Evolutionary conservation across 1,140 invertebrate species (phyloP), one percentile per base, ranked within the genome.

Genomic region (Drosophila melanica): DNA sequence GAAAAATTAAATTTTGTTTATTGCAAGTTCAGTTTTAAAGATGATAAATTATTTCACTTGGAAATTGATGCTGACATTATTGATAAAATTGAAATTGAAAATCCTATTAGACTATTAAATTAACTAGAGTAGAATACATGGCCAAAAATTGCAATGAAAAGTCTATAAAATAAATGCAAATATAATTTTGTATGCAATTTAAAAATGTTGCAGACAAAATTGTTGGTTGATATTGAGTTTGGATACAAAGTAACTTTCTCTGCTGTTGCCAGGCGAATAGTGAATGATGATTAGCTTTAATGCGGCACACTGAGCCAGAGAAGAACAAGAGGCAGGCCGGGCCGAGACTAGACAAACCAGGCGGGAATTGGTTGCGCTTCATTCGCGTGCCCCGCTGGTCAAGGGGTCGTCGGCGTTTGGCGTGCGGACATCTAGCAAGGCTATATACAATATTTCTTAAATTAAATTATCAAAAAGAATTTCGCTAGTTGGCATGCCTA

Each of bases 401-500:
- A 86, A 81, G 82, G 79, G 81, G 81, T 85, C 70, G 50, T 42
- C 79, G 79, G 58, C 60, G 71, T 76, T 80, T 79, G 58, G 58
- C 71, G 33, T 39, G 51, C 33, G 48, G 80, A 67, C 78, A 57
- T 37, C 42, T 66, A 5, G 54, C 55, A 47, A 53, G 69, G 63
- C 67, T 77, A 79, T 77, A 89, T 65, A 82, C 82, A 87, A 86
- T 86, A 87, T 86, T 87, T 86, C 75, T 86, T 72, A 86, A 86
- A 86, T 86, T 86, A 86, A 86, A 86, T 89, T 86, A 86, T 86
- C 82, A 89, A 87, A 69, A 87, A 87, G 84, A 87, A 86, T 89
- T 86, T 89, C 82, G 74, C 82, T 86, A 87, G 82, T 87, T 87
- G 82, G 79, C 82, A 77, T 87, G 82, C 79, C 82, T 75, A 73